Base-by-base conservation (phyloP, 1,140 invertebrate species). In the Drosophila tropicalis region DNA sequence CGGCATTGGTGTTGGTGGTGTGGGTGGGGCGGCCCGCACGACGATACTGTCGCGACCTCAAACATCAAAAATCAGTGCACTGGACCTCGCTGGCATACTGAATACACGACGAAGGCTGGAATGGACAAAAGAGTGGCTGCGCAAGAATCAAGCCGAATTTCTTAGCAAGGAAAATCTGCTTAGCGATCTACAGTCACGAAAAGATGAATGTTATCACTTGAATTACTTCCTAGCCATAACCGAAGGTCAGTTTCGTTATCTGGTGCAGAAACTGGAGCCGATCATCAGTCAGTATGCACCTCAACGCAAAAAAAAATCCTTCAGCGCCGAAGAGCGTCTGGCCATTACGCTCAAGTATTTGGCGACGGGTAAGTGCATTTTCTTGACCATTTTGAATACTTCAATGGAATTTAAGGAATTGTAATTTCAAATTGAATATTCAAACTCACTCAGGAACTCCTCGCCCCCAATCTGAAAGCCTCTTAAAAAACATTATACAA, bases 261-360 rank as follows among this genome's bases (percentile, higher is more conserved):
- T 91, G 51, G 90, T 91, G 19, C 83, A 79, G 56, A 91, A 90
- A 58, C 72, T 91, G 68, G 90, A 85, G 56, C 90, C 90, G 39
- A 79, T 90, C 62, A 91, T 91, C 9, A 91, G 84, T 63, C 73
- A 89, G 62, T 90, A 90, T 68, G 90, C 91, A 58, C 90, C 90
- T 1, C 90, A 91, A 67, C 81, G 90, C 54, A 91, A 91, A 39
- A 91, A 90, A 68, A 91, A 91, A 60, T 86, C 87, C 5, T 91
- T 91, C 62, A 91, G 90, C 70, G 90, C 90, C 13, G 90, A 91
- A 69, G 90, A 91, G 69, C 72, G 90, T n/a, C 72, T 91, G 55
- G 90, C 90, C 62, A 91, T 91, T 74, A 91, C 90, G 72, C 78
- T 91, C 70, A 91, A 91, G 78, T 91, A 91, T 90, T 87, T 91